A percentile compares a stretch with the other conserved stretches of the same genome.
Conservation (phyloP, 2,113 vertebrate genomes). For the Thamnaconus septentrionalis region DNA sequence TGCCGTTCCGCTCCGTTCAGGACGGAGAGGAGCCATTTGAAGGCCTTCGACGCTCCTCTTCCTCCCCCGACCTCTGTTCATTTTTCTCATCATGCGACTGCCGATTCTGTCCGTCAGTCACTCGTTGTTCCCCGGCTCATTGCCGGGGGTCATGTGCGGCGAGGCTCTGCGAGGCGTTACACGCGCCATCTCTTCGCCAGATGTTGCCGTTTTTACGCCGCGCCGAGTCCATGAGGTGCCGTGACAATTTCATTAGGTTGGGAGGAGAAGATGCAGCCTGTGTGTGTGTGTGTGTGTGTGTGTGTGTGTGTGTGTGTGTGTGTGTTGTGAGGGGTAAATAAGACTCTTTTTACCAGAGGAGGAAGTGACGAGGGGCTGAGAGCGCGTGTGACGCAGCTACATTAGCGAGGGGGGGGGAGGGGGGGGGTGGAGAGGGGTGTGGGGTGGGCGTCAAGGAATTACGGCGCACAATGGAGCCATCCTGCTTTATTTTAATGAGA, state of each 20-base stretch:
- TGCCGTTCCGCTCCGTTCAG: slow-evolving; percentile 30
- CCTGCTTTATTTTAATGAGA: slow-evolving; percentile 66
- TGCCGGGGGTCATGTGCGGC: slow-evolving; percentile 51
- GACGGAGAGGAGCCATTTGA: too few species aligned
- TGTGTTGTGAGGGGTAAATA: too few species aligned
- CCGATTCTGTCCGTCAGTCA: not conserved
- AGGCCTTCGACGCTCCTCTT: not conserved
- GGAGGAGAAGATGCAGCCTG: not conserved
- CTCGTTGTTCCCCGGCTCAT: slow-evolving; percentile 37
- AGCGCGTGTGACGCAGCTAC: not conserved
- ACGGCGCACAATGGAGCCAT: slow-evolving; percentile 44
- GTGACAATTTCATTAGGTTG: slow-evolving; percentile 77
- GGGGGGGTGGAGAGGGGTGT: slow-evolving; percentile 30
- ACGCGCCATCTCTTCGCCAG: slow-evolving; percentile 76
- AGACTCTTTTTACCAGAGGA: slow-evolving; percentile 33
- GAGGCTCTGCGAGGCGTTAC: slow-evolving; percentile 76
- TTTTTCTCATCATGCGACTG: too few species aligned
- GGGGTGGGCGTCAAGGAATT: slow-evolving; percentile 56
- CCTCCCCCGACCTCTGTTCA: slow-evolving; percentile 9
- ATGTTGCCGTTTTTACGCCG: slow-evolving; percentile 75
- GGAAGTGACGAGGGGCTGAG: slow-evolving; percentile 28
- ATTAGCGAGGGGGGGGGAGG: not conserved
- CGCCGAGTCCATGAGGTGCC: slow-evolving; percentile 76
- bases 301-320: too few species aligned
- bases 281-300: too few species aligned